phyloP scores from a whole-genome alignment of 2,797 vertebrate species.

The Chelonia mydas region DNA sequence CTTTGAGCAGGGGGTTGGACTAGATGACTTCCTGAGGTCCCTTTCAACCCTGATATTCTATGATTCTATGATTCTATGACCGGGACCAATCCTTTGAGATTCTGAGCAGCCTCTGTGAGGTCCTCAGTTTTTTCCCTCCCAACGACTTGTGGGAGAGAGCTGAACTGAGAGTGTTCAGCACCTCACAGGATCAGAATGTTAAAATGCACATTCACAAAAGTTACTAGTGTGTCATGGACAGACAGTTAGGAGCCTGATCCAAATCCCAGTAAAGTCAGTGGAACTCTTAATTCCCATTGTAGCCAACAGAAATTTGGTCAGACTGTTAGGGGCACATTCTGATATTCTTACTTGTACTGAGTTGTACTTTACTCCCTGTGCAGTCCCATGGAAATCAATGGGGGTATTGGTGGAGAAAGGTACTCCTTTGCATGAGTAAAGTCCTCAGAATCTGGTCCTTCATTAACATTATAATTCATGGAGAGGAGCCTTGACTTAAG shows the following conservation, averaged over 20 bases:
- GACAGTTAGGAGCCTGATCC: background rate
- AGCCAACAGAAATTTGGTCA: background rate
- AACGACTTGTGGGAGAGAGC: background rate
- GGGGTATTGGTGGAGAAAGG: background rate
- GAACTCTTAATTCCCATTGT: background rate
- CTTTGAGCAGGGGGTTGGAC: no score
- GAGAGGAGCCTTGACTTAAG: background rate
- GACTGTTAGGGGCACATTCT: background rate
- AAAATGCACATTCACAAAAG: background rate
- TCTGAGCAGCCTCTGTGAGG: background rate
- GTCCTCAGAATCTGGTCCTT: background rate
- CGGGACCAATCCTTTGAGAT: background rate
- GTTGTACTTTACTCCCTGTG: no score
- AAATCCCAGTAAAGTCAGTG: background rate
- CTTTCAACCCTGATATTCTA: no score
- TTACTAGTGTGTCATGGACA: background rate
- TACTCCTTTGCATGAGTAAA: background rate
- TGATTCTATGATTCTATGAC: no score
- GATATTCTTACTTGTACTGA: background rate
- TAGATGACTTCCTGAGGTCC: no score
- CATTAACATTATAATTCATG: background rate
- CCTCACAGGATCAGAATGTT: background rate
- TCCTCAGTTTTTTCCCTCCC: background rate
- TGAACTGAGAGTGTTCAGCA: background rate
- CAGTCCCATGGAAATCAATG: background rate